A percentile compares a stretch with the other conserved stretches of the same genome.
phyloP scores from a whole-genome alignment of 1,140 invertebrate genomes.

The Lepidotrigona ventralis region DNA sequence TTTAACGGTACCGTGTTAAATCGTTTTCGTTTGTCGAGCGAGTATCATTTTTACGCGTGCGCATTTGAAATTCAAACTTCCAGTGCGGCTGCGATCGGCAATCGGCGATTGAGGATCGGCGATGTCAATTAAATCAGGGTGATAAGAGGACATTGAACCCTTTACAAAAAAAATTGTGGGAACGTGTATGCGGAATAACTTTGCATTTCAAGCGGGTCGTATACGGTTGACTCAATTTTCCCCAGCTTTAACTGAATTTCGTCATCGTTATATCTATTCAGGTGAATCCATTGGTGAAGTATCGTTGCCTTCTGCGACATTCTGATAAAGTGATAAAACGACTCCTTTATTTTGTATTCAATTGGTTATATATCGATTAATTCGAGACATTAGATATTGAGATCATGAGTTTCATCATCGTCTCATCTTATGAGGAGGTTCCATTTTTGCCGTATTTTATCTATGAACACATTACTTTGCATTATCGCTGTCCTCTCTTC shows the following conservation, averaged over 20 bases:
- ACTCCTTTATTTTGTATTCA: background rate
- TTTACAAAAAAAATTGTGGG: slow-evolving; percentile 36
- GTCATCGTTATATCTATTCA: slow-evolving; percentile 24
- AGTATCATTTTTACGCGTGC: background rate
- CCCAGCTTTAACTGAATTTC: slow-evolving; percentile 20
- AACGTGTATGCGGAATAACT: slow-evolving; percentile 40
- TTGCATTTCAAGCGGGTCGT: slow-evolving; percentile 35
- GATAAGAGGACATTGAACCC: slow-evolving; percentile 13
- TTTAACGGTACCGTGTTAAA: slow-evolving; percentile 15
- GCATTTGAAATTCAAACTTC: slow-evolving; percentile 47
- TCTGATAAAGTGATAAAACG: background rate
- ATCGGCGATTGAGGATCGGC: slow-evolving; percentile 1
- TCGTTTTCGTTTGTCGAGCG: background rate
- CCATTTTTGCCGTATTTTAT: background rate
- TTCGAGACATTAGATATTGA: background rate
- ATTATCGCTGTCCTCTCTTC: background rate
- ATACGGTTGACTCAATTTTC: slow-evolving; percentile 39
- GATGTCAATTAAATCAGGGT: slow-evolving; percentile 36
- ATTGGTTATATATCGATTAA: background rate
- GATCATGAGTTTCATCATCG: background rate
- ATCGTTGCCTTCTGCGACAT: slow-evolving; percentile 5
- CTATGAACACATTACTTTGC: background rate
- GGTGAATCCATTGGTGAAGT: slow-evolving; percentile 14
- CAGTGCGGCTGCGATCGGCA: background rate
- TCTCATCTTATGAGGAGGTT: background rate